Evolutionary conservation across 2,113 vertebrate genomes (phyloP).

Genomic region (Cyprinodon tularosa): DNA sequence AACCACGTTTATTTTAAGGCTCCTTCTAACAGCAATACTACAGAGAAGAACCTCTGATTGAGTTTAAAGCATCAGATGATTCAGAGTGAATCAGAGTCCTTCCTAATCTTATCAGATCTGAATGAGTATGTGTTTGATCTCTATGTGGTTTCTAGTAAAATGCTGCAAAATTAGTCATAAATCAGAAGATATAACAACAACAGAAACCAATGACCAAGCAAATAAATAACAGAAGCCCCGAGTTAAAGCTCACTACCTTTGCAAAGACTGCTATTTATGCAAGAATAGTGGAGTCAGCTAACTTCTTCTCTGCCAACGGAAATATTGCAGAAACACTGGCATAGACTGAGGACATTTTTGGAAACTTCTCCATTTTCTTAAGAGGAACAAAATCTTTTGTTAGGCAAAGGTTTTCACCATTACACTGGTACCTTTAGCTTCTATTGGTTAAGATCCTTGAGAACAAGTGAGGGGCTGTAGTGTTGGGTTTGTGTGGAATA

Average conservation of each 20-base stretch:
- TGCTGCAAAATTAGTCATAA: constrained; percentile 16
- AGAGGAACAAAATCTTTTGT: neutral
- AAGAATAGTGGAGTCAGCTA: neutral
- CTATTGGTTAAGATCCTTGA: too few species aligned
- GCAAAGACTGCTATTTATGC: neutral
- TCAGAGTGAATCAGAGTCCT: constrained; percentile 12
- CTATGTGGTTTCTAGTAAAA: neutral
- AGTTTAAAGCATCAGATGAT: neutral
- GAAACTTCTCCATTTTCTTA: neutral
- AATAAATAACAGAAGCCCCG: neutral
- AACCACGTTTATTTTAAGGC: too few species aligned
- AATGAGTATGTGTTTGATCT: neutral
- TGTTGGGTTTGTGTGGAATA: too few species aligned
- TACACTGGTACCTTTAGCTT: too few species aligned
- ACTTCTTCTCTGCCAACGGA: neutral
- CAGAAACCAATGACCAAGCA: neutral
- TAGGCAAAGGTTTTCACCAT: too few species aligned
- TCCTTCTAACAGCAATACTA: neutral
- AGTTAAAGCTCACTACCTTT: neutral
- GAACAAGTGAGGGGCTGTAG: too few species aligned
- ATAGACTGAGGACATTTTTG: neutral
- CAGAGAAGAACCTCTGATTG: constrained; percentile 8
- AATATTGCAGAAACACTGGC: neutral
- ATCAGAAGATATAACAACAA: constrained; percentile 9
- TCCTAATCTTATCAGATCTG: neutral